Evolutionary conservation across 1,140 invertebrate genomes (phyloP), one percentile per base, ranked within the genome.

Genomic region (Linepithema humile): DNA sequence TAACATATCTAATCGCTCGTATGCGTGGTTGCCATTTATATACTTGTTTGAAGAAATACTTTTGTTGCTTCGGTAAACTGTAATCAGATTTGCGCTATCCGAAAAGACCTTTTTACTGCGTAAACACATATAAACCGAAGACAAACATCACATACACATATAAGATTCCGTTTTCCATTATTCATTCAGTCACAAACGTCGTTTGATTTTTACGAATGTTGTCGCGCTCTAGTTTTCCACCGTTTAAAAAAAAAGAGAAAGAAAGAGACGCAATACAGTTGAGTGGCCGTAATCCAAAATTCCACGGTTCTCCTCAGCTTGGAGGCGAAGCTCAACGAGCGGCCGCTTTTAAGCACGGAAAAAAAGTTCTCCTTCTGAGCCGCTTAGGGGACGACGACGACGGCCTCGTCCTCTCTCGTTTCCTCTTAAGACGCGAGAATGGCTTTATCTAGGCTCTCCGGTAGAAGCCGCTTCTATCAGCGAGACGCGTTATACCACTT

Each of bases 251-350:
- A 75, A 59, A 40, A 45, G 38, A 9, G 1, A 29, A 26, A 29
- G 17, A 10, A 38, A 50, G 20, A 72, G 57, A 62, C 65, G 67
- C 50, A 48, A 26, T 10, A 82, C 45, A 78, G 67, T 88, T 55
- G 65, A 75, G 65, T 53, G 45, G 67, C 29, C 35, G 57, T 88
- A 85, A 88, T 85, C 77, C 86, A 85, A 88, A 88, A 88, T 88
- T 88, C 74, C 82, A 83, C 45, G 48, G 53, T 78, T 65, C 29
- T 32, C n/a, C 12, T 80, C 23, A 20, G 57, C 17, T 85, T 23
- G 69, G 6, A 53, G 48, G 35, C 35, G 69, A 82, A 88, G 64
- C 86, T 59, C 38, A 62, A 59, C 62, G 57, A 77, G 69, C 62
- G 48, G 62, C 53, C 62, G 78, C 62, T 88, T 85, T 85, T 78